A percentile compares a stretch with the other conserved stretches of the same genome.
Evolutionary conservation across 2,888 invertebrate genomes (phyloP).

Genomic region (Nesidiocoris tenuis): DNA sequence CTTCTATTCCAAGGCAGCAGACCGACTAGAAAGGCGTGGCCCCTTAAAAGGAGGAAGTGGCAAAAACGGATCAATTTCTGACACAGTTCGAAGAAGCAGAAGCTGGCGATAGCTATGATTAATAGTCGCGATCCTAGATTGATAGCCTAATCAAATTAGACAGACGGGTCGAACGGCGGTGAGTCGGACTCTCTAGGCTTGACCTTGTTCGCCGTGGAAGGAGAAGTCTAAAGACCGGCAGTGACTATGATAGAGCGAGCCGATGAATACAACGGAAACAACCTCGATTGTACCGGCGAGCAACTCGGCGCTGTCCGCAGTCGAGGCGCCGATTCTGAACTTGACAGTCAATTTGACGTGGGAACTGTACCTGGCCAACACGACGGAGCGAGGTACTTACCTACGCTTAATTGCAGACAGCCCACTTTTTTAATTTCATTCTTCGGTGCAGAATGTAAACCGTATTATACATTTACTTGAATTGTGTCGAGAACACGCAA

Average conservation of each 20-base stretch:
- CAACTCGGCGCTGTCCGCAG: background rate
- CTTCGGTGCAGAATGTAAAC: too few relatives aligned
- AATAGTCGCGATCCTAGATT: conserved; percentile 24
- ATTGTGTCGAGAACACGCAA: too few relatives aligned
- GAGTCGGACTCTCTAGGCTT: background rate
- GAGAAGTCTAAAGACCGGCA: background rate
- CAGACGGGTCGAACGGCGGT: background rate
- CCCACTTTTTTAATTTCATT: too few relatives aligned
- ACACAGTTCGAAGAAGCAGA: conserved; percentile 32
- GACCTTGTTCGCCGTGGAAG: background rate
- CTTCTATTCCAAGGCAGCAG: background rate
- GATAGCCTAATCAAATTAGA: conserved; percentile 38
- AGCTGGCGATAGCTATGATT: conserved; percentile 20
- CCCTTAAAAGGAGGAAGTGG: background rate
- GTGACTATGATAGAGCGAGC: background rate
- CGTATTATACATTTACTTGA: too few relatives aligned
- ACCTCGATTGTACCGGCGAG: background rate
- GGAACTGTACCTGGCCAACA: conserved; percentile 16
- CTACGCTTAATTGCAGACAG: background rate
- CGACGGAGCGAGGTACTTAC: conserved; percentile 13
- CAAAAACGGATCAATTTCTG: conserved; percentile 26
- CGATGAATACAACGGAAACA: background rate
- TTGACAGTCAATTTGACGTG: background rate
- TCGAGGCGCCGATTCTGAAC: background rate
- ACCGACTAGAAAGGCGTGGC: background rate